A percentile compares a stretch with the other conserved stretches of the same genome.
Conservation (phyloP, 2,888 invertebrate genomes). For the Drosophila picticornis region DNA sequence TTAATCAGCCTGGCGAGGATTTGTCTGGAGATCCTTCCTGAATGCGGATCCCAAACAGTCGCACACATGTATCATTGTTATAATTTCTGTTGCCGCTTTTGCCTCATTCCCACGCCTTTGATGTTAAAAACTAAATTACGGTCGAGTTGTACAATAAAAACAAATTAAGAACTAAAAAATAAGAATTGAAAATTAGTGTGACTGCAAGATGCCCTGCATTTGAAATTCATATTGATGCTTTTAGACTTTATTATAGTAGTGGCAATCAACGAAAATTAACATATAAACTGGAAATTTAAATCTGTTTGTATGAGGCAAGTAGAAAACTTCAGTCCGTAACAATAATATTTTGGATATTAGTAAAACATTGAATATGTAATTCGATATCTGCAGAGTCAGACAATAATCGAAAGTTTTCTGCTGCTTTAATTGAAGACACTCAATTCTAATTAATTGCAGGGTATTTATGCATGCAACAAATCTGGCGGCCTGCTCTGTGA, state of each 20-base stretch:
- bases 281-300: background rate
- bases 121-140: slow-evolving; percentile 77
- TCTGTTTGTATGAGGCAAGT: background rate
- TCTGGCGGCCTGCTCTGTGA: slow-evolving; percentile 59
- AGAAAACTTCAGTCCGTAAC: background rate
- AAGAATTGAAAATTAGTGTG: slow-evolving; percentile 2
- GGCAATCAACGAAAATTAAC: background rate
- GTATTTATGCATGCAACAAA: slow-evolving; percentile 25
- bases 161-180: slow-evolving; percentile 13
- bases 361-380: background rate
- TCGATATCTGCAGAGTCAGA: background rate
- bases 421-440: background rate
- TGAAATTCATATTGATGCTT: background rate
- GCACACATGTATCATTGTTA: slow-evolving; percentile 60
- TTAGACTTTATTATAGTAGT: background rate
- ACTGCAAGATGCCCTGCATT: slow-evolving; percentile 16
- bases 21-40: slow-evolving; percentile 64
- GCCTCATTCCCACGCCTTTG: slow-evolving; percentile 75
- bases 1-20: slow-evolving; percentile 63
- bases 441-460: slow-evolving; percentile 15
- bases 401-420: background rate
- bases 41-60: slow-evolving; percentile 34
- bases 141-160: slow-evolving; percentile 32
- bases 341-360: background rate
- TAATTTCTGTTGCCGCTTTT: slow-evolving; percentile 30